Percentiles rank a stretch among this genome's conserved stretches.
Conservation (phyloP, 2,888 invertebrate genomes). For the Mycalesis mineus region DNA sequence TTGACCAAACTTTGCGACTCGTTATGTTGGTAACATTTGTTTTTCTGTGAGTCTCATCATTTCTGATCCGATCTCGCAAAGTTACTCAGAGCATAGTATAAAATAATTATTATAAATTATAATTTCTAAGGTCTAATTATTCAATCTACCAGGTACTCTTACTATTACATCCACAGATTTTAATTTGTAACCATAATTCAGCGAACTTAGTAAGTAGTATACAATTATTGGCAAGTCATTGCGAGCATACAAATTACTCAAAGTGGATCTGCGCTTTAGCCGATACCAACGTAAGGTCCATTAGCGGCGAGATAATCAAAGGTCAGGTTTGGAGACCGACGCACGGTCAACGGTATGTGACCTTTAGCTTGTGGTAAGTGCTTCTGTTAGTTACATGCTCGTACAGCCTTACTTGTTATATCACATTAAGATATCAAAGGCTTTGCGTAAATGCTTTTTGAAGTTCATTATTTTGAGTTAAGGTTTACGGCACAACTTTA, state of each 20-base stretch:
- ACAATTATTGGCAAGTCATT: conserved; percentile 1
- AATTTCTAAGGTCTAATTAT: too few species aligned
- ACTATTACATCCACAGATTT: too few species aligned
- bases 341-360: conserved; percentile 25
- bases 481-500: too few species aligned
- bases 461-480: too few species aligned
- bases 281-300: conserved; percentile 33
- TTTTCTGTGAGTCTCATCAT: too few species aligned
- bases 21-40: too few species aligned
- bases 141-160: too few species aligned
- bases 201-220: background rate
- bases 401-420: conserved; percentile 5
- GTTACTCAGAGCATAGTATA: too few species aligned
- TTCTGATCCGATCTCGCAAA: too few species aligned
- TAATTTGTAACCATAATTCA: background rate
- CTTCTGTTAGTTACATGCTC: conserved; percentile 28
- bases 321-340: conserved; percentile 41
- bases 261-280: background rate
- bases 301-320: conserved; percentile 56
- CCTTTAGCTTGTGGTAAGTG: conserved; percentile 32
- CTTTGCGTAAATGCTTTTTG: too few species aligned
- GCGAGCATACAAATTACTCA: conserved; percentile 4
- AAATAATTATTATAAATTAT: too few species aligned
- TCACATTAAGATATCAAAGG: conserved; percentile 13
- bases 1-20: too few species aligned